Conservation (phyloP, 2,113 vertebrate genomes). For the Xerus inauris region DNA sequence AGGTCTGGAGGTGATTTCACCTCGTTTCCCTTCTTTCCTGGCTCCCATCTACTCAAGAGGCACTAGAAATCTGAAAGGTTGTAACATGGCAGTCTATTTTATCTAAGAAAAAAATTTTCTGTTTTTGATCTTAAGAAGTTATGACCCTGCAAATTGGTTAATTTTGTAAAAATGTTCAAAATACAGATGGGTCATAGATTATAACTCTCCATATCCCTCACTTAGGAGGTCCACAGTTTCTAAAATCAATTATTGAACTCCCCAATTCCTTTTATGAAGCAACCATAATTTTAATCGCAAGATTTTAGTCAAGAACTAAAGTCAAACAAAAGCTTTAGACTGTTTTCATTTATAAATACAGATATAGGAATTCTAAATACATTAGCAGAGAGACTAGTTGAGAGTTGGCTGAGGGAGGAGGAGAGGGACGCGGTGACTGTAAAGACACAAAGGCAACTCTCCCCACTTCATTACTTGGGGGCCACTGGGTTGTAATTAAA, state of each 20-base stretch:
- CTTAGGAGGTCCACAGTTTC: background rate
- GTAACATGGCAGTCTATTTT: background rate
- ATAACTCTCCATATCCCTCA: background rate
- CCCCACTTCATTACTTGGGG: background rate
- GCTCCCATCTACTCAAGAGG: background rate
- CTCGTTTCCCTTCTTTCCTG: background rate
- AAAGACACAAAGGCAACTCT: background rate
- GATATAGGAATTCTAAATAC: conserved; percentile 27
- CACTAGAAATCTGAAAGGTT: background rate
- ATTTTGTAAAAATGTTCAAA: conserved; percentile 37
- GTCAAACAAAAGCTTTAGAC: background rate
- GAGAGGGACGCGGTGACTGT: background rate
- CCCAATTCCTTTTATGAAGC: background rate
- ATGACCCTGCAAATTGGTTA: background rate
- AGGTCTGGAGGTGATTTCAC: background rate
- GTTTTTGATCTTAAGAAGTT: conserved; percentile 25
- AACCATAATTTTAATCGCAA: conserved; percentile 31
- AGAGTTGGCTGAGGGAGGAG: background rate
- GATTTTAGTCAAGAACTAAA: conserved; percentile 1
- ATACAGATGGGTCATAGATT: background rate
- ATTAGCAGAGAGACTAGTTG: background rate
- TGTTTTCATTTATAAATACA: background rate
- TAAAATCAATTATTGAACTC: background rate
- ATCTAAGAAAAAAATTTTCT: conserved; percentile 6
- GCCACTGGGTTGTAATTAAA: background rate